These are phyloP conservation scores for Argyresthia goedartella DNA, from an alignment of 2,888 invertebrate species.

Conservation along the genomic window DNA sequence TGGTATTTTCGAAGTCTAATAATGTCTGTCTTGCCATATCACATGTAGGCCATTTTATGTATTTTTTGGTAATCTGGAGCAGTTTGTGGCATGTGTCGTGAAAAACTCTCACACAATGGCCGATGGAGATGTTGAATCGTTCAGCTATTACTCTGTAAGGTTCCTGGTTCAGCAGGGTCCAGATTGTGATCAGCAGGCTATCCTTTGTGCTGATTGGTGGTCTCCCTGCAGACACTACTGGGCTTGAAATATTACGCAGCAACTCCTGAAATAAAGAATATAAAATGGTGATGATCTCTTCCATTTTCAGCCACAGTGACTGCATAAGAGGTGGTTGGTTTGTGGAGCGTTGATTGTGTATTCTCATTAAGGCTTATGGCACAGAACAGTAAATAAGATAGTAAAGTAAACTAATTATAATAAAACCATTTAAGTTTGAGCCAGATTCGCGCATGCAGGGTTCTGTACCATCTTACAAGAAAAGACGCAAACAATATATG, in stretches of 20 bases:
- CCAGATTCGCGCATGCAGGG: too few species aligned
- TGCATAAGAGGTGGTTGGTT: neutral
- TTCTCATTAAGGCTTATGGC: too few species aligned
- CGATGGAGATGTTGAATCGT: slow-evolving; percentile 2
- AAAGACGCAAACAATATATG: too few species aligned
- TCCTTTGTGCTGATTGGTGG: neutral
- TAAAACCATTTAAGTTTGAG: too few species aligned
- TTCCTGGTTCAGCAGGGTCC: slow-evolving; percentile 1
- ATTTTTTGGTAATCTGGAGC: neutral
- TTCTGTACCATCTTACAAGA: too few species aligned
- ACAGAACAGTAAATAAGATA: too few species aligned
- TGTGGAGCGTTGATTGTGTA: too few species aligned
- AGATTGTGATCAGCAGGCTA: slow-evolving; percentile 1
- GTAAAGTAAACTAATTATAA: too few species aligned
- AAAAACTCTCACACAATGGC: slow-evolving; percentile 1
- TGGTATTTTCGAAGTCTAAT: neutral
- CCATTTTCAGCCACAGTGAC: neutral
- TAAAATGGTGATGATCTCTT: neutral
- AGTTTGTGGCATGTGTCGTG: neutral
- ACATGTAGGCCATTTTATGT: slow-evolving; percentile 1
- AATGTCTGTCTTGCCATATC: neutral
- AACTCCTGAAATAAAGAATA: neutral
- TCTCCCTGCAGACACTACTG: neutral
- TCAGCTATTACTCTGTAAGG: neutral
- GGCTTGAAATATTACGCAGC: neutral